Conservation (phyloP, 2,113 vertebrate genomes). For the Grallaria varia region DNA sequence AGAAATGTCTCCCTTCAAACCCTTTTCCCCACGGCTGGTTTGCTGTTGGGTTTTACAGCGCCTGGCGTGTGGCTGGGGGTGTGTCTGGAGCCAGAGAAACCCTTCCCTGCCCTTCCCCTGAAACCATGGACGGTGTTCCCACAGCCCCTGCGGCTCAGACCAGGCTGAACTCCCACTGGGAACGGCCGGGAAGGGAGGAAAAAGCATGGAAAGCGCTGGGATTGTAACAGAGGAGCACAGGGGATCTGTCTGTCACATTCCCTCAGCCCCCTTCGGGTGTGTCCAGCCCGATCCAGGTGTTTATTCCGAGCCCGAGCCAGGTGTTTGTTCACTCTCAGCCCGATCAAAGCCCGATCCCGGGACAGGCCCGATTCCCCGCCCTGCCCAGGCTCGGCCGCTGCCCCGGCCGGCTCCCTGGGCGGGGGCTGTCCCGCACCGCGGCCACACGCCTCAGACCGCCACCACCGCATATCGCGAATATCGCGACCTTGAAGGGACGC, state of each 20-base stretch:
- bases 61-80: rapidly evolving
- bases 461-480: rapidly evolving
- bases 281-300: not conserved
- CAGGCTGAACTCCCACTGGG: rapidly evolving
- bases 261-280: not conserved
- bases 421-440: rapidly evolving
- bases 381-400: too few relatives aligned
- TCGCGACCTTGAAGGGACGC: not conserved
- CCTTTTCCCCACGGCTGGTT: not conserved
- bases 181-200: rapidly evolving
- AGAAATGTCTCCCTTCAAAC: not conserved
- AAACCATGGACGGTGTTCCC: too few relatives aligned
- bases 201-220: rapidly evolving
- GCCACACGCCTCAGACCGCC: rapidly evolving
- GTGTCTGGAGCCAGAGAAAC: not conserved
- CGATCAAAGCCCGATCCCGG: too few relatives aligned
- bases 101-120: not conserved
- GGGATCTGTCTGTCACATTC: rapidly evolving
- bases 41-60: not conserved
- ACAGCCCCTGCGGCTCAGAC: not conserved
- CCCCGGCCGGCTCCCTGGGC: too few relatives aligned
- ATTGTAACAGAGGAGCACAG: too few relatives aligned
- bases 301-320: too few relatives aligned
- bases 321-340: too few relatives aligned
- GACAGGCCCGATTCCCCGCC: too few relatives aligned